Base-by-base conservation (phyloP, 2,113 vertebrate species). In the Neolamprologus sp. region DNA sequence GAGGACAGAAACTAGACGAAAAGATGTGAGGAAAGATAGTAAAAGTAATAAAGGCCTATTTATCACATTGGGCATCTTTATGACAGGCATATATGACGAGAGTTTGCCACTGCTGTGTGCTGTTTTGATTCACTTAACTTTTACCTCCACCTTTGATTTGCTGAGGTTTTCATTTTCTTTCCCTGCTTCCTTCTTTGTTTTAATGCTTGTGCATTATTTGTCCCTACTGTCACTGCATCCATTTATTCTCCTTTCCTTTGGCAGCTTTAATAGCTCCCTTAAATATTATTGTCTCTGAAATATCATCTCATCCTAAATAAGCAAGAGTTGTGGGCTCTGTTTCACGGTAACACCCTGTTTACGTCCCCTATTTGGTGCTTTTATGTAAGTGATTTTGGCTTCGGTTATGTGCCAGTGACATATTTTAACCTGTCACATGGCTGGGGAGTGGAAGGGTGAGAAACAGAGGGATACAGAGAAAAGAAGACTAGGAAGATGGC, bases 21-120 rank as follows among this genome's bases (percentile, higher is more conserved):
- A 49, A 89, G 90, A 93, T 91, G 75, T 68, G 54, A 86, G 75
- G 58, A 85, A 87, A 88, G 93, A 95, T 92, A 91, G 78, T 85
- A 81, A 89, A 90, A 89, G 87, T 79, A 92, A 94, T 94, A 90
- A 93, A 90, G 60, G 82, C 42, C 47, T 80, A 82, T 91, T 91
- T 90, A 84, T 94, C 85, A 81, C 26, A 68, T 68, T 12, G n/a
- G 63, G 51, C 33, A 80, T 93, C 88, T 92, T 87, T 92, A 87
- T 81, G 88, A 80, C 86, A 53, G 37, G 30, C 88, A 49, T 78
- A 90, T 57, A 82, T 35, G 81, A 89, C 68, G 19, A 82, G 28
- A 68, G 23, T 40, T 65, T 81, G 58, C 90, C 63, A 45, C 42
- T 37, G 40, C 63, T 19, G 13, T 80, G 28, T 21, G 4, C 42